Evolutionary conservation across 2,888 invertebrate species (phyloP).

Genomic region (Eupithecia abbreviata): DNA sequence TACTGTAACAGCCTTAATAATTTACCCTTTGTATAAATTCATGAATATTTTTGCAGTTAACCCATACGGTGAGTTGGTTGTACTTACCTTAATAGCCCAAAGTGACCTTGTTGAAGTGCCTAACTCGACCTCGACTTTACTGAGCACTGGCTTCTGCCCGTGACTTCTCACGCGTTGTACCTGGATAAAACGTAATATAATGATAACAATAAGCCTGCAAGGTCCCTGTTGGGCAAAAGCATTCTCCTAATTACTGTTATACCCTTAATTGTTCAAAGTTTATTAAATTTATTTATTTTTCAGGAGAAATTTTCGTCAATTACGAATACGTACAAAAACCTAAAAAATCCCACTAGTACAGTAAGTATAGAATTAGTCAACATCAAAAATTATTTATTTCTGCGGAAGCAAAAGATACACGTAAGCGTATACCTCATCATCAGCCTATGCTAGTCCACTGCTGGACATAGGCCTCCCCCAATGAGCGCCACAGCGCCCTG

Average conservation of each 20-base stretch:
- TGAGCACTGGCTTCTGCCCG: not conserved
- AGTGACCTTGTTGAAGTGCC: not conserved
- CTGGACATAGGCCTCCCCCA: too few species aligned
- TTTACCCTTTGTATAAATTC: not conserved
- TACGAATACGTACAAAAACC: constrained; percentile 1
- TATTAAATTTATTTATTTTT: not conserved
- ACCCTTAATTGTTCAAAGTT: not conserved
- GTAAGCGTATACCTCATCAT: too few species aligned
- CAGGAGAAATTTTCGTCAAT: constrained; percentile 10
- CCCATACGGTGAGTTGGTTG: constrained; percentile 36
- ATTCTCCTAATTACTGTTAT: too few species aligned
- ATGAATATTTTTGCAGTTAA: constrained; percentile 31
- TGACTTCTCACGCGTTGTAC: not conserved
- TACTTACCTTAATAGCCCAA: not conserved
- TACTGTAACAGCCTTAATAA: not conserved
- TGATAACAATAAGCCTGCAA: too few species aligned
- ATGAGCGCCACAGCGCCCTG: too few species aligned
- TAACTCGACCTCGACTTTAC: not conserved
- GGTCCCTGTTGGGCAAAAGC: too few species aligned
- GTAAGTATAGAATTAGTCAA: not conserved
- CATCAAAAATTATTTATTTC: not conserved
- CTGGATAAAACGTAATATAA: too few species aligned
- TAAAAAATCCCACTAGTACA: not conserved
- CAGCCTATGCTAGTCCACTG: too few species aligned
- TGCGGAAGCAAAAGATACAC: not conserved